phyloP scores from a whole-genome alignment of 2,797 vertebrate genomes.

The Pelochelys cantorii region DNA sequence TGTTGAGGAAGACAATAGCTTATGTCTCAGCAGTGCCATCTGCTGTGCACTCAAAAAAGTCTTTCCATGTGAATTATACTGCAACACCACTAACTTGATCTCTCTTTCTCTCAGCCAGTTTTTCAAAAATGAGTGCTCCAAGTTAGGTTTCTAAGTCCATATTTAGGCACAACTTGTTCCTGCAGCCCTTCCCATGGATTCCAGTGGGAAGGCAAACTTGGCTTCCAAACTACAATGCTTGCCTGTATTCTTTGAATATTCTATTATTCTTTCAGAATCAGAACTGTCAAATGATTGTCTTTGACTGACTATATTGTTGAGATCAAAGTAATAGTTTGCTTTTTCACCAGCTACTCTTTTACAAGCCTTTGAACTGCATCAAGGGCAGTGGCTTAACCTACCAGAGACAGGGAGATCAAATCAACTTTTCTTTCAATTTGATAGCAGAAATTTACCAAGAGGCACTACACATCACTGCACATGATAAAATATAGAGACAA shows the following conservation, averaged over 20 bases:
- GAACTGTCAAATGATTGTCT: not conserved
- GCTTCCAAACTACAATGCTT: not conserved
- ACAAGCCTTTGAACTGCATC: not conserved
- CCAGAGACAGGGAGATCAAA: not conserved
- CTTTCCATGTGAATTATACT: not conserved
- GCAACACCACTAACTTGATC: not conserved
- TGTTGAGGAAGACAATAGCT: not conserved
- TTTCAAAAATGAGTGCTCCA: not conserved
- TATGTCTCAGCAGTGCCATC: not conserved
- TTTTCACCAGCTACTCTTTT: not conserved
- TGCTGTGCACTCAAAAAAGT: not conserved
- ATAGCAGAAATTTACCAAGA: constrained; percentile 1
- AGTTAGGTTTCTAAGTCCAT: not conserved
- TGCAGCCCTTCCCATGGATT: not conserved
- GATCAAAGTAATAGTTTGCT: not conserved
- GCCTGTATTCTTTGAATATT: not conserved
- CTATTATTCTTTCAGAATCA: not conserved
- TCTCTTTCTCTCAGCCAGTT: not conserved
- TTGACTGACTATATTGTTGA: not conserved
- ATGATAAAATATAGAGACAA: not conserved
- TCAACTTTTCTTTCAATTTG: not conserved
- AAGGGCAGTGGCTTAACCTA: not conserved
- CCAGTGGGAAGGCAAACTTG: not conserved
- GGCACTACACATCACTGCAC: not conserved
- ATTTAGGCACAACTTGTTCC: not conserved